Evolutionary conservation across 2,888 invertebrate species (phyloP), one percentile per base, ranked within the genome.

Genomic region (Drosophila mettleri): DNA sequence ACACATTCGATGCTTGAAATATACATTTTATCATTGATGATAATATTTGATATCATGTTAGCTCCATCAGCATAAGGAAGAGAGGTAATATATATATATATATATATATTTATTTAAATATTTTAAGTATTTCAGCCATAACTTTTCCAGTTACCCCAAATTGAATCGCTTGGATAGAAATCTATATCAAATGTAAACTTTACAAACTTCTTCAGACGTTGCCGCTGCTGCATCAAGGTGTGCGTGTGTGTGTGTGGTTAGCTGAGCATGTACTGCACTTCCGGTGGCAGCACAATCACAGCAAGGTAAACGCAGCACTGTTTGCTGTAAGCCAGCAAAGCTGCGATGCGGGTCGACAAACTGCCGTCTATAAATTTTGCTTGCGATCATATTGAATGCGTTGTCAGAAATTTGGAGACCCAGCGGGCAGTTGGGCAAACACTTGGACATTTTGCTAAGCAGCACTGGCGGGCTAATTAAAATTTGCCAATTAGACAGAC

Each of bases 401-500:
- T 53, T 20, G 1, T 3, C 49, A 48, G 41, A 61, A 58, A 58
- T 49, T 45, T 31, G 10, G 14, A 34, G 27, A 27, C 27, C 29
- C 27, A 16, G 29, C 29, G 16, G 34, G 24, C 24, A 38, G 20
- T 10, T n/a, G n/a, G 22, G 62, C 61, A 74, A 69, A 53, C 61
- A 70, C 39, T 60, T 66, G 72, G 69, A 68, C 69, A 69, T 62
- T 61, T 48, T 59, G 66, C 34, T 57, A 20, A 52, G 58, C 62
- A 46, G 36, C 69, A 67, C 38, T 41, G 57, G 64, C 63, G 65
- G 58, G 71, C 81, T 84, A 83, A 83, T 83, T 83, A 83, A 86
- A 83, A 77, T 82, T 82, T 78, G 73, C 59, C 82, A 85, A 82
- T 82, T 86, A 80, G 71, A 76, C 74, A 63, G 84, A 78, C 84